Conservation (phyloP, 2,113 vertebrate genomes). For the Tetrao urogallus region DNA sequence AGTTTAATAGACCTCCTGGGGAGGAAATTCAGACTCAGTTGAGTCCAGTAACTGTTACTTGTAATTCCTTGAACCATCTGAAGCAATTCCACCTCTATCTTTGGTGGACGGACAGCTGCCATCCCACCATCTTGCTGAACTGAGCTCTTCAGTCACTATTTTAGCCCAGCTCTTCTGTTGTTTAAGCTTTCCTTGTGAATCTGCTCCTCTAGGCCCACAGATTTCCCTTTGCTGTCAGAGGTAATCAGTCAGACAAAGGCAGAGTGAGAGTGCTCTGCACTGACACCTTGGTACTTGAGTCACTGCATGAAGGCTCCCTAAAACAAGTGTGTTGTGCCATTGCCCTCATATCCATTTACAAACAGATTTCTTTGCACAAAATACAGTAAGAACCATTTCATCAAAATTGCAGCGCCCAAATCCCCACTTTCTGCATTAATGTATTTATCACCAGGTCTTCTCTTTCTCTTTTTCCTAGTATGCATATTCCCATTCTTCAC, state of each 20-base stretch:
- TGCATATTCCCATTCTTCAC: neutral
- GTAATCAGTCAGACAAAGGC: neutral
- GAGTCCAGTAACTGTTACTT: neutral
- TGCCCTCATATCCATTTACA: neutral
- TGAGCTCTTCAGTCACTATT: neutral
- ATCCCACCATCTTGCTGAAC: neutral
- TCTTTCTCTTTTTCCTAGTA: neutral
- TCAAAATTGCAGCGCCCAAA: neutral
- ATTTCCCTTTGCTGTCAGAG: neutral
- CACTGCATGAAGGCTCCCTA: neutral
- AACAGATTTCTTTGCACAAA: neutral
- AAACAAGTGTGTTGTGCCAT: neutral
- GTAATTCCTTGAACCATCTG: neutral
- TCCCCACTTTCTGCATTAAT: neutral
- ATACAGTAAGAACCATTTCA: neutral
- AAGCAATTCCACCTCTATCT: neutral
- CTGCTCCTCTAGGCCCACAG: neutral
- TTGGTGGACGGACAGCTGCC: neutral
- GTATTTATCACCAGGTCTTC: neutral
- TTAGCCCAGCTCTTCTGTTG: neutral
- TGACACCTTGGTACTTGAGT: neutral
- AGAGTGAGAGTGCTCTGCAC: neutral
- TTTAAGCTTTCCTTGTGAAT: constrained; percentile 1
- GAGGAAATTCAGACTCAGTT: constrained; percentile 7
- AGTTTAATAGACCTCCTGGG: neutral